Evolutionary conservation across 2,888 invertebrate genomes (phyloP).

Genomic region (Caenorhabditis sp.): DNA sequence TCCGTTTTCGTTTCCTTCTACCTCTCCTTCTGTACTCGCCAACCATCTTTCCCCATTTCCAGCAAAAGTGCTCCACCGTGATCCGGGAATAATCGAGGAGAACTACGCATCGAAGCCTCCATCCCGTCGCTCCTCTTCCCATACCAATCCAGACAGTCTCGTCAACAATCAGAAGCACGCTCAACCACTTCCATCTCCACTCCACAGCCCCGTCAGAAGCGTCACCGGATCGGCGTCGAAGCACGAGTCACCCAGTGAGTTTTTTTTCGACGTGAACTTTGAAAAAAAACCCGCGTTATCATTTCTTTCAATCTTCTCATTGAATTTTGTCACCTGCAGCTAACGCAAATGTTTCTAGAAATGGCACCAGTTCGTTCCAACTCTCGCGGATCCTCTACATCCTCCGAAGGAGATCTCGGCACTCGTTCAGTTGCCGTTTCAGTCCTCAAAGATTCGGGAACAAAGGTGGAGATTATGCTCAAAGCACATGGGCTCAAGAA

Average conservation of each 20-base stretch:
- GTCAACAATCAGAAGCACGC: conserved; percentile 58
- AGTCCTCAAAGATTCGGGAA: conserved; percentile 78
- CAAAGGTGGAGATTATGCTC: conserved; percentile 79
- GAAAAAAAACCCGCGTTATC: neutral
- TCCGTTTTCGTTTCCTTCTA: conserved; percentile 2
- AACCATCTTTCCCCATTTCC: conserved; percentile 2
- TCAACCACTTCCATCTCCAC: conserved; percentile 63
- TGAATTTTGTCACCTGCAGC: too few relatives aligned
- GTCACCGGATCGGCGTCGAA: conserved; percentile 18
- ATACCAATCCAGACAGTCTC: conserved; percentile 35
- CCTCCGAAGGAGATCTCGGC: conserved; percentile 61
- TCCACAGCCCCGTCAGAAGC: conserved; percentile 53
- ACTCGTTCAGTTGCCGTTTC: conserved; percentile 70
- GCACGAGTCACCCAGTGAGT: conserved; percentile 37
- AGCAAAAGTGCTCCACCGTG: conserved; percentile 57
- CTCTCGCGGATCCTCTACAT: conserved; percentile 44
- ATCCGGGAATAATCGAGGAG: conserved; percentile 62
- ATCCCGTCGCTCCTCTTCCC: conserved; percentile 30
- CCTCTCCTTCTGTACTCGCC: neutral
- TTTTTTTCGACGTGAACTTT: conserved; percentile 14
- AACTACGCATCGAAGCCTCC: conserved; percentile 57
- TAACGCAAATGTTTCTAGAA: conserved; percentile 17
- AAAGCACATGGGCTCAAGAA: conserved; percentile 81
- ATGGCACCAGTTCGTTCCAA: conserved; percentile 57
- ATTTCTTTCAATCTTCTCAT: neutral